Conservation (phyloP, 2,113 vertebrate genomes). For the Tragelaphus buxtoni region DNA sequence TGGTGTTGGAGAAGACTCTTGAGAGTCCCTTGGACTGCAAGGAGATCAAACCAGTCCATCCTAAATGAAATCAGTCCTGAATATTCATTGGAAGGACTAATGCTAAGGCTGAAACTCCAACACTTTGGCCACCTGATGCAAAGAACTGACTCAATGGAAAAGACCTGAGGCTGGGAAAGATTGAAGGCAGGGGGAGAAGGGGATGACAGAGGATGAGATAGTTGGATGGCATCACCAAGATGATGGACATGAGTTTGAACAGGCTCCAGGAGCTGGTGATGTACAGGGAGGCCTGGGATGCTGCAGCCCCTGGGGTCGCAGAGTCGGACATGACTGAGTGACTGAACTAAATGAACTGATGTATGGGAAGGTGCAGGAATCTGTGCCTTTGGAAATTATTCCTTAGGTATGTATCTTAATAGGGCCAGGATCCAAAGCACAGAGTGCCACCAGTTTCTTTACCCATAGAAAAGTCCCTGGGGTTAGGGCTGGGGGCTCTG, state of each 20-base stretch:
- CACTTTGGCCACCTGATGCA: background rate
- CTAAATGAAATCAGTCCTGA: background rate
- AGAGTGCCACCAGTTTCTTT: background rate
- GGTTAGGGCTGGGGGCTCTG: background rate
- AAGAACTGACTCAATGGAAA: background rate
- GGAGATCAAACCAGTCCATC: background rate
- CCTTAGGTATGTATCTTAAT: background rate
- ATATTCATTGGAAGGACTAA: background rate
- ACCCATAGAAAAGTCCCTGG: background rate
- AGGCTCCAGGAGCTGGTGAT: background rate
- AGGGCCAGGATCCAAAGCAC: background rate
- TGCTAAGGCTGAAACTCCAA: background rate
- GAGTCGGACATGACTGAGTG: rapidly evolving
- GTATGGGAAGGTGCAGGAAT: background rate
- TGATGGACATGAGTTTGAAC: background rate
- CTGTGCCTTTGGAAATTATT: background rate
- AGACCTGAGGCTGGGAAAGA: background rate
- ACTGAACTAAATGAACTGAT: background rate
- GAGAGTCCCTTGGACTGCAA: background rate
- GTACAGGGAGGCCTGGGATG: background rate
- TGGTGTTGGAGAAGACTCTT: background rate
- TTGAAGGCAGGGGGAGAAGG: background rate
- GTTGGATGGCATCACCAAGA: background rate
- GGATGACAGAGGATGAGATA: background rate
- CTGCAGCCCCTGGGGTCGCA: background rate